Evolutionary conservation across 2,797 vertebrate species (phyloP).

Genomic region (Phoeniculus purpureus): DNA sequence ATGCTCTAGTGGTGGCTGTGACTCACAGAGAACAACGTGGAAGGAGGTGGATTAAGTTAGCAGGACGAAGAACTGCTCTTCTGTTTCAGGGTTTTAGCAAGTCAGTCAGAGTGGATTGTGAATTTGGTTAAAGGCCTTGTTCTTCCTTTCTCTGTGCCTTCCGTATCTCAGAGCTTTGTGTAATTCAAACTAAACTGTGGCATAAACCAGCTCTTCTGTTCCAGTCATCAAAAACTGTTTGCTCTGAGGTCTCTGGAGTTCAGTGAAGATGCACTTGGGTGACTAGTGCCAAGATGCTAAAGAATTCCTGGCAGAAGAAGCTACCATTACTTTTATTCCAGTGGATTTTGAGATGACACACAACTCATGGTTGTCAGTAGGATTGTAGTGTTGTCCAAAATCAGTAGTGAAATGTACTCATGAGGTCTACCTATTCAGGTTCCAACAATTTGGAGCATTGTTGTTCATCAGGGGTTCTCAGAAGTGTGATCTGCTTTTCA

Average conservation of each 20-base stretch:
- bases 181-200: constrained; percentile 34
- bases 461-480: background rate
- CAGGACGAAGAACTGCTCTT: constrained; percentile 43
- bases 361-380: background rate
- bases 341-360: background rate
- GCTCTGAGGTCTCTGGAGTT: background rate
- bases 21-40: constrained; percentile 20
- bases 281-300: background rate
- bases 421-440: background rate
- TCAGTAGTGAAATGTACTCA: background rate
- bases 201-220: constrained; percentile 14
- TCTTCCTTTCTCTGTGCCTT: constrained; percentile 39
- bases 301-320: background rate
- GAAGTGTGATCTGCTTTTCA: background rate
- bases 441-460: background rate
- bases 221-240: background rate
- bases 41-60: constrained; percentile 59
- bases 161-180: constrained; percentile 52
- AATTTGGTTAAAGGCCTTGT: constrained; percentile 63
- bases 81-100: constrained; percentile 28
- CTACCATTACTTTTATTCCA: background rate
- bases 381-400: background rate
- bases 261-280: background rate
- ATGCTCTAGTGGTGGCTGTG: background rate
- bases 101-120: constrained; percentile 42